Evolutionary conservation across 1,140 invertebrate genomes (phyloP), one percentile per base, ranked within the genome.

Genomic region (Eubasilissa regina): DNA sequence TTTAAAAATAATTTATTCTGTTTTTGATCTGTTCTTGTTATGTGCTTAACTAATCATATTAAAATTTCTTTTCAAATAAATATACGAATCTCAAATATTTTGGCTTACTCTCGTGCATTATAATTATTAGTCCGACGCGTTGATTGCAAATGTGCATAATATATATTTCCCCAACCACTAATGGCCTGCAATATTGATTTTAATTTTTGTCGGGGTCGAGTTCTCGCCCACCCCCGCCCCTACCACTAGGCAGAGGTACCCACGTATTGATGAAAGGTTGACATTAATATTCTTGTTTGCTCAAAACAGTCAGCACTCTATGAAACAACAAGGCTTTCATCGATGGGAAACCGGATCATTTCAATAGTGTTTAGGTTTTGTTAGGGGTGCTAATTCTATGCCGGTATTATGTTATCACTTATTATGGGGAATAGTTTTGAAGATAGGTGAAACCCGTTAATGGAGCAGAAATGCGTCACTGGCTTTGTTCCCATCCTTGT

Each of bases 281-380:
- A 66, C 62, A 66, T 43, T 66, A 66, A 66, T 47, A 43, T 62
- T 12, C 10, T 62, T 66, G 62, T 66, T 66, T 66, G 62, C 43
- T 13, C 62, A 44, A 66, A 66, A 66, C 62, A 66, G 62, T 0
- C 62, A 11, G 8, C 56, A 1, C 7, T 10, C 21, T 25, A 25
- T 62, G 21, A 35, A 62, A 35, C 60, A 62, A 66, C 43, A 47
- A 3, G 25, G 35, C 13, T 44, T 4, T 66, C 62, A 44, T 35
- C 62, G 35, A n/a, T 66, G 17, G 11, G 13, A 13, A 15, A 13
- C 15, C 35, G 62, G 62, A 44, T 66, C 44, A 15, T 66, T 66
- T 66, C 45, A 44, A 35, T 66, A 44, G 45, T 66, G 62, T 35
- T 47, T 6, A 35, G 25, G 25, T 35, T 35, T 6, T 35, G 25